Evolutionary conservation across 2,888 invertebrate species (phyloP), one percentile per base, ranked within the genome.

Genomic region (Gryllus longicercus): DNA sequence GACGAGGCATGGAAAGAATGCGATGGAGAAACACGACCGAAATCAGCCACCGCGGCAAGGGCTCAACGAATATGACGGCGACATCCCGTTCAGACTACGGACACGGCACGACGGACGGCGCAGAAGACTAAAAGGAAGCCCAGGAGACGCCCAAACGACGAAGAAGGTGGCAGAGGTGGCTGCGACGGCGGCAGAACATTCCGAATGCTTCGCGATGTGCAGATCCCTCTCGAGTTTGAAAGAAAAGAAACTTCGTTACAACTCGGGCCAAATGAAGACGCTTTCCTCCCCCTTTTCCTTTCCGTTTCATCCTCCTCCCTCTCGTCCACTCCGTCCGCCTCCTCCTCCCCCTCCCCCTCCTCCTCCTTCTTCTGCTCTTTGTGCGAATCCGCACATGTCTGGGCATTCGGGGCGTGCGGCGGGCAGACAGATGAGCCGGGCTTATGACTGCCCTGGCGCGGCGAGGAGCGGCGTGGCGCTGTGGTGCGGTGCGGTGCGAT

Each of bases 201-300:
- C 63, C 63, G n/a, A 63, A 63, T 63, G 63, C 63, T 63, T n/a
- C 16, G n/a, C 63, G 63, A 63, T 63, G 63, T 63, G 63, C 63
- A 63, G 63, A 63, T 63, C 63, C 63, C n/a, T n/a, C 63, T 14
- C 63, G 63, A 18, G 63, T 63, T 63, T 63, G 63, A 63, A 63
- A 63, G 63, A 63, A 63, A 63, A 63, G 63, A 63, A 63, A 63
- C 63, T 63, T 63, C 63, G 63, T 63, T 63, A 18, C 63, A 63
- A 63, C 63, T 63, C 63, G 63, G 63, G 63, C 63, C n/a, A 63
- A 63, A 63, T 63, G 63, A 63, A 63, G 63, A 63, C 63, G 63
- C 14, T n/a, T 63, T 63, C 63, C 63, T 63, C n/a, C 63, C n/a
- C 63, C 8, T 63, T n/a, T 14, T 63, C n/a, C 63, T n/a, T n/a